phyloP scores from a whole-genome alignment of 2,113 vertebrate species.

The Spermophilus dauricus region DNA sequence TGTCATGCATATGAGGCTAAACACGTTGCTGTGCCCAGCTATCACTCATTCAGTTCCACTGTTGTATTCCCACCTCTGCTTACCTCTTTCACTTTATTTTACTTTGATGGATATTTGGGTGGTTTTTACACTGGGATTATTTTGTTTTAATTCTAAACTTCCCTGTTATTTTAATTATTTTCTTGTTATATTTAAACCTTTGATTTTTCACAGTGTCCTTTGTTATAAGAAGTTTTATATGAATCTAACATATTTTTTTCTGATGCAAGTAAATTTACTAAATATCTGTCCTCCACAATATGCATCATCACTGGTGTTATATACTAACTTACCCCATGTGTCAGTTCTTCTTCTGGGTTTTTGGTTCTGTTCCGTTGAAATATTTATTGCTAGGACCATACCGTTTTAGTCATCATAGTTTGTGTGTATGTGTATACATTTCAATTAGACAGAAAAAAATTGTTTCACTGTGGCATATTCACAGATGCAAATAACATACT shows the following conservation, averaged over 20 bases:
- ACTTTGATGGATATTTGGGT: background rate
- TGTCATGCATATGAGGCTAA: background rate
- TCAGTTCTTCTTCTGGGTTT: background rate
- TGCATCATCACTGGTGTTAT: background rate
- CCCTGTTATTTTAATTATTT: conserved; percentile 20
- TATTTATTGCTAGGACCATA: background rate
- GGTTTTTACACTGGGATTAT: background rate
- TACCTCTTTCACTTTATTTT: background rate
- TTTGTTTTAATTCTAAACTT: background rate
- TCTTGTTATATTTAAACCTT: background rate
- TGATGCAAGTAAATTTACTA: background rate
- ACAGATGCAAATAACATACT: background rate
- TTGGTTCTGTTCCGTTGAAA: background rate
- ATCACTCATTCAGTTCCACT: background rate
- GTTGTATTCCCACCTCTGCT: background rate
- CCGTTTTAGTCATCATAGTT: background rate
- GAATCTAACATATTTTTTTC: background rate
- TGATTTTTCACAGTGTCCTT: background rate
- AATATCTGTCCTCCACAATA: background rate
- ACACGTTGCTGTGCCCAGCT: background rate
- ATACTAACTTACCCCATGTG: background rate
- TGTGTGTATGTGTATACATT: background rate
- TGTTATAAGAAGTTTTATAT: background rate
- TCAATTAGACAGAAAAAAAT: background rate
- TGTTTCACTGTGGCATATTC: background rate